Evolutionary conservation across 2,797 vertebrate species (phyloP).

Genomic region (Tachyglossus aculeatus): DNA sequence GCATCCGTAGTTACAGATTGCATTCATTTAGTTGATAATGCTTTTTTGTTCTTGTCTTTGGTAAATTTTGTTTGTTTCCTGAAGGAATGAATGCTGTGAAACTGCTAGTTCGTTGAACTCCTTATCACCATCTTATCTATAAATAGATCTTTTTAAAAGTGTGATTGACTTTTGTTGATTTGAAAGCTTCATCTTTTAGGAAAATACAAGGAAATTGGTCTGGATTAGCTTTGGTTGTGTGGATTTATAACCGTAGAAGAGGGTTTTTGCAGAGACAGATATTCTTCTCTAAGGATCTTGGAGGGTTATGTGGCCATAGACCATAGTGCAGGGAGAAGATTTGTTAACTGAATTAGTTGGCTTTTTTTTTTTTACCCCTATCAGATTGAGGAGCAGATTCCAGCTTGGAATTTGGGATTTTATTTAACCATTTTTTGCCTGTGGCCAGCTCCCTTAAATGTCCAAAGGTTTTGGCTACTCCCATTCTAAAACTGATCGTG

Average conservation of each 20-base stretch:
- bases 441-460: background rate
- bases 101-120: constrained; percentile 37
- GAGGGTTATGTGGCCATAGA: constrained; percentile 1
- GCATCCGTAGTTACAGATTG: background rate
- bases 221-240: background rate
- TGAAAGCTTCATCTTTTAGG: background rate
- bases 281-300: background rate
- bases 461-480: background rate
- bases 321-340: background rate
- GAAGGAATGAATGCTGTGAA: constrained; percentile 38
- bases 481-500: constrained; percentile 8
- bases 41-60: constrained; percentile 16
- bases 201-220: background rate
- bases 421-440: no score
- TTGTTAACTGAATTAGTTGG: background rate
- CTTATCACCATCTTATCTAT: constrained; percentile 39
- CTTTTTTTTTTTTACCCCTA: background rate
- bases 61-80: background rate
- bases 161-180: constrained; percentile 6
- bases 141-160: constrained; percentile 23
- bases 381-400: no score
- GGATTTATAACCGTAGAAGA: constrained; percentile 27
- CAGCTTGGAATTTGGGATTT: no score
- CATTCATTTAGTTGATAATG: constrained; percentile 3
- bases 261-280: constrained; percentile 5